Evolutionary conservation across 2,113 vertebrate species (phyloP).

Genomic region (Rana temporaria): DNA sequence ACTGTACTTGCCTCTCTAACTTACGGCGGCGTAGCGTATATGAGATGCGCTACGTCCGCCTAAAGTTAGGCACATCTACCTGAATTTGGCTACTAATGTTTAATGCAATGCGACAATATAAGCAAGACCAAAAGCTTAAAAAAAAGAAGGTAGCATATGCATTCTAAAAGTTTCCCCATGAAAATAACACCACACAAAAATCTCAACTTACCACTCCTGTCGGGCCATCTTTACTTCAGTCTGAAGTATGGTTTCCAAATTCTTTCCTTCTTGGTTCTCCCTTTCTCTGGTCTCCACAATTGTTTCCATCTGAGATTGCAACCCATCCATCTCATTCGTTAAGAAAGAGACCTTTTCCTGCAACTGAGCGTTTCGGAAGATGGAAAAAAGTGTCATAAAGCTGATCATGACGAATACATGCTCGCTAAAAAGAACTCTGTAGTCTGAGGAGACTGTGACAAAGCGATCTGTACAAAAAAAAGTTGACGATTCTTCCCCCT

Average conservation of each 20-base stretch:
- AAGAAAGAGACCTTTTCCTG: slow-evolving; percentile 75
- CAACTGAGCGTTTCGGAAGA: slow-evolving; percentile 72
- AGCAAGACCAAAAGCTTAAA: too few relatives aligned
- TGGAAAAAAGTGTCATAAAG: slow-evolving; percentile 23
- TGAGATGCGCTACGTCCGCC: too few relatives aligned
- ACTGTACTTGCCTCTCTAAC: too few relatives aligned
- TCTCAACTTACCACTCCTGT: slow-evolving; percentile 79
- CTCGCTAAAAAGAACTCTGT: not conserved
- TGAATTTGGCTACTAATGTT: too few relatives aligned
- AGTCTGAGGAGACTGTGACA: not conserved
- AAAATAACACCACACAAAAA: not conserved
- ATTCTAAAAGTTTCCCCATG: not conserved
- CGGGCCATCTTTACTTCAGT: slow-evolving; percentile 78
- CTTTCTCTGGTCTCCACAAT: slow-evolving; percentile 78
- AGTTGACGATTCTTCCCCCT: not conserved
- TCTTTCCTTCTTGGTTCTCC: slow-evolving; percentile 83
- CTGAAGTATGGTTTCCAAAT: slow-evolving; percentile 83
- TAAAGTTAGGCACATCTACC: too few relatives aligned
- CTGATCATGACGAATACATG: not conserved
- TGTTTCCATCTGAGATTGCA: slow-evolving; percentile 76
- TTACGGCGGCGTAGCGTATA: too few relatives aligned
- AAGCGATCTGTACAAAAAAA: too few relatives aligned
- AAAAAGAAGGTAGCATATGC: too few relatives aligned
- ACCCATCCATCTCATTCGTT: slow-evolving; percentile 74
- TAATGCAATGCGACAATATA: too few relatives aligned